Conservation (phyloP, 2,888 invertebrate species). For the Microplitis manilae region DNA sequence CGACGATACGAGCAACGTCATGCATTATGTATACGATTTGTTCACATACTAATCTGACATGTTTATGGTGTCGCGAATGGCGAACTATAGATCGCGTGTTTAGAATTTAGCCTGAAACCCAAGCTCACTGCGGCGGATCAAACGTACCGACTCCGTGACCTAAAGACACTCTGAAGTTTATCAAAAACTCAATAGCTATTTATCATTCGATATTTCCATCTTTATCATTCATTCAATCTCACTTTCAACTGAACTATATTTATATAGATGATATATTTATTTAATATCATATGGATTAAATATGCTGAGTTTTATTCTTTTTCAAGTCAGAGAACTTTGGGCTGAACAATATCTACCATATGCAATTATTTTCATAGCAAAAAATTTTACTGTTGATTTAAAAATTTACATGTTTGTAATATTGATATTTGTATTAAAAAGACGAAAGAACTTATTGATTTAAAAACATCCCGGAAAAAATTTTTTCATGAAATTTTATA, state of each 20-base stretch:
- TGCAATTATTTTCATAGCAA: no score
- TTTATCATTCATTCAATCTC: constrained; percentile 1
- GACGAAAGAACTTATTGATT: no score
- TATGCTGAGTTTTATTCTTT: no score
- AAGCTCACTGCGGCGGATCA: constrained; percentile 14
- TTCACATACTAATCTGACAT: constrained; percentile 56
- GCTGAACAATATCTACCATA: no score
- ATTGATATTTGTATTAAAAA: no score
- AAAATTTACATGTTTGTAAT: no score
- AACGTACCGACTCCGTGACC: constrained; percentile 21
- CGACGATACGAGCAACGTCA: constrained; percentile 37
- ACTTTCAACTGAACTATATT: not conserved
- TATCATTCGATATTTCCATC: constrained; percentile 2
- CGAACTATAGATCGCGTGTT: constrained; percentile 48
- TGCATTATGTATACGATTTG: constrained; percentile 55
- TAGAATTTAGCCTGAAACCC: constrained; percentile 46
- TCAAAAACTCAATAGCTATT: constrained; percentile 6
- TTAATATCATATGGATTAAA: not conserved
- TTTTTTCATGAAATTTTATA: no score
- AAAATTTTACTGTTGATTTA: no score
- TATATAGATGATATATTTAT: constrained; percentile 1
- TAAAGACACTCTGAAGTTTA: constrained; percentile 11
- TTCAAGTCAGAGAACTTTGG: no score
- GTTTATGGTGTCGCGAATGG: constrained; percentile 54
- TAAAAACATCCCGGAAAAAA: no score